Evolutionary conservation across 2,888 invertebrate species (phyloP).

Genomic region (Drosophila phalerata): DNA sequence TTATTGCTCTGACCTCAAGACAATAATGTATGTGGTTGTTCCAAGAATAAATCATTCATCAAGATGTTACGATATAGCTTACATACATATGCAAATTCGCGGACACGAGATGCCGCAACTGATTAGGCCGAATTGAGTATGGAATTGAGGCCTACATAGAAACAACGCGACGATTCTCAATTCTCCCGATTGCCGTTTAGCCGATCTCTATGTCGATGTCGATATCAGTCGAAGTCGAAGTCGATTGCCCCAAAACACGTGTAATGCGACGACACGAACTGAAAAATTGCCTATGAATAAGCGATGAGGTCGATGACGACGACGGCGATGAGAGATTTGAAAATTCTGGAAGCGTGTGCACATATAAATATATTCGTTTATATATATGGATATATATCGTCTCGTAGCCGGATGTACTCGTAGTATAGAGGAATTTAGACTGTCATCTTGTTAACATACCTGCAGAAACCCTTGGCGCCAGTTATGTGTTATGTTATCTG

Average conservation of each 20-base stretch:
- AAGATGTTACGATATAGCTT: conserved; percentile 25
- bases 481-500: conserved; percentile 33
- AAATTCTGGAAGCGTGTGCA: conserved; percentile 68
- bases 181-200: conserved; percentile 21
- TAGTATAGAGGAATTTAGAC: conserved; percentile 29
- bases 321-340: conserved; percentile 48
- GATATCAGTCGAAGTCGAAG: background rate
- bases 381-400: background rate
- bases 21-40: conserved; percentile 39
- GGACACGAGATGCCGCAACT: conserved; percentile 56
- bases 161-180: conserved; percentile 11
- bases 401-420: conserved; percentile 60
- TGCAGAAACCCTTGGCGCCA: conserved; percentile 38
- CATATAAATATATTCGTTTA: conserved; percentile 1
- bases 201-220: conserved; percentile 6
- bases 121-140: conserved; percentile 42
- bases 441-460: conserved; percentile 63
- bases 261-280: conserved; percentile 43
- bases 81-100: conserved; percentile 42
- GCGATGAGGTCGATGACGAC: conserved; percentile 55
- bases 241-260: conserved; percentile 61
- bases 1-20: conserved; percentile 29
- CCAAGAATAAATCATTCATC: conserved; percentile 59
- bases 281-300: conserved; percentile 66
- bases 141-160: conserved; percentile 24